Evolutionary conservation across 2,113 vertebrate genomes (phyloP).

Genomic region (Rhineura floridana): DNA sequence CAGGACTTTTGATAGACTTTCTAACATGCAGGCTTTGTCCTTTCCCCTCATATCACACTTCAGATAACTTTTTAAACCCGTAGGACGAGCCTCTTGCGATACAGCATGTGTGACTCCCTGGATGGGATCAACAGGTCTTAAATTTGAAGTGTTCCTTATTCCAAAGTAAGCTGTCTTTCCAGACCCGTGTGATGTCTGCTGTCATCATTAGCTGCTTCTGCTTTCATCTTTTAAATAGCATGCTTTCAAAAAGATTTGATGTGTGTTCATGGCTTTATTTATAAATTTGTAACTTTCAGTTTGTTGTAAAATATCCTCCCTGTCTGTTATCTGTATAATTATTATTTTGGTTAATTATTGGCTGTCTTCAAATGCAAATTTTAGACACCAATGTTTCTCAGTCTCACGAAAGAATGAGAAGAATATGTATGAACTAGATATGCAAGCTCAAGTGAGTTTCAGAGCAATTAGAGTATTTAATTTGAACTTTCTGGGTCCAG

Average conservation of each 20-base stretch:
- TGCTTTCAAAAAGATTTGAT: conserved; percentile 60
- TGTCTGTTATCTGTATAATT: conserved; percentile 55
- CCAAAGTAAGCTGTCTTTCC: background rate
- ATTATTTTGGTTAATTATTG: conserved; percentile 69
- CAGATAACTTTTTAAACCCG: background rate
- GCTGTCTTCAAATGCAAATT: conserved; percentile 73
- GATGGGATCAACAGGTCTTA: background rate
- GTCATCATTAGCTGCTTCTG: background rate
- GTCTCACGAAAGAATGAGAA: conserved; percentile 54
- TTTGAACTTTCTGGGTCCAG: conserved; percentile 73
- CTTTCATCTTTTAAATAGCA: conserved; percentile 20
- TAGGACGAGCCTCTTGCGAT: background rate
- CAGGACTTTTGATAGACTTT: background rate
- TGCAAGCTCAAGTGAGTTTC: conserved; percentile 65
- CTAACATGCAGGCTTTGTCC: background rate
- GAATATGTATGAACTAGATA: conserved; percentile 68
- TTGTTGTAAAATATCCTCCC: conserved; percentile 31
- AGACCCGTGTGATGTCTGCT: background rate
- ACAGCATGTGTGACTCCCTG: background rate
- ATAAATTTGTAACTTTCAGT: conserved; percentile 13
- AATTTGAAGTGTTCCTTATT: background rate
- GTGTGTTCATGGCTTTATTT: conserved; percentile 59
- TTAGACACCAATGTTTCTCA: conserved; percentile 49
- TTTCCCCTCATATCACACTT: background rate
- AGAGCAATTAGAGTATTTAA: conserved; percentile 80